Evolutionary conservation across 2,797 vertebrate species (phyloP), one percentile per base, ranked within the genome.

Genomic region (Ctenopoma multispine): DNA sequence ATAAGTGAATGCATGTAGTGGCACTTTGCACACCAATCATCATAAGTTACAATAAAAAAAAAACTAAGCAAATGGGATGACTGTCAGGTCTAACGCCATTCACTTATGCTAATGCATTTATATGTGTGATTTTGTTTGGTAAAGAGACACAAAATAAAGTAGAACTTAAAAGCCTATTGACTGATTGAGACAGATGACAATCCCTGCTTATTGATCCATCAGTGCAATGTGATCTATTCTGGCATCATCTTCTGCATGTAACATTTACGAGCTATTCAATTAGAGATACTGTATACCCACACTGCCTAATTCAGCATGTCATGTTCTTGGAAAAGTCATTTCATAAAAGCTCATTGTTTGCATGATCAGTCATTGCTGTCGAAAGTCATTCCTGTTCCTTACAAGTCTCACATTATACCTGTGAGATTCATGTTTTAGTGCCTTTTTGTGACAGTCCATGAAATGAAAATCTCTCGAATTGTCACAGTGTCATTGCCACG

Each of bases 111-210:
- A 15, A 48, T 23, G 31, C 36, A 18, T 44, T 63, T 43, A 8
- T 40, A 11, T 49, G 8, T 21, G 14, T 18, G n/a, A 15, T n/a
- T 53, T 3, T 55, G 46, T 61, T 17, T 20, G 4, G 34, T n/a
- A 18, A 21, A 3, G 10, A 9, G 4, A 47, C 38, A 68, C 8
- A 34, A 44, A 17, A 2, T 1, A n/a, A 18, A 54, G 53, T 24
- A 24, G 15, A 40, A 21, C 41, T 67, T 62, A 14, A 53, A 69
- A 63, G 61, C 38, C n/a, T 7, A 27, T 8, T 40, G 34, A 21
- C 23, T 31, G 3, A 34, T 1, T 59, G 48, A 21, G 3, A 15
- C 31, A 5, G 8, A 29, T 62, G 49, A 51, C 56, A 55, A 56
- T 15, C 2, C 17, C 23, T 1, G 31, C 47, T 23, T n/a, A n/a